Evolutionary conservation across 2,113 vertebrate species (phyloP).

Genomic region (Clupea harengus): DNA sequence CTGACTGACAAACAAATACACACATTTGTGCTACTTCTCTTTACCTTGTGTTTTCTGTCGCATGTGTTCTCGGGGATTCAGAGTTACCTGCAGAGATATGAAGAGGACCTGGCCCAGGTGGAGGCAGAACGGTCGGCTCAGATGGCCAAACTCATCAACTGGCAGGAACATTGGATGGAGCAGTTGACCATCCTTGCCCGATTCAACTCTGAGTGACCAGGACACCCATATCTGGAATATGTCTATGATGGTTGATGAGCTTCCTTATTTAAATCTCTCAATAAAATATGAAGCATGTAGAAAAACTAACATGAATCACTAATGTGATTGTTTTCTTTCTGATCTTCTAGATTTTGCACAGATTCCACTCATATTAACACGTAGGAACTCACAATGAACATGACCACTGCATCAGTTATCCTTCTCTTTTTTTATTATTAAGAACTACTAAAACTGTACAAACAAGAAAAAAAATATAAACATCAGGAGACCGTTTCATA

Average conservation of each 20-base stretch:
- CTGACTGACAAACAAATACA: too few species aligned
- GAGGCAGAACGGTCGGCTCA: slow-evolving; percentile 23
- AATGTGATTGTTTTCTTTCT: too few species aligned
- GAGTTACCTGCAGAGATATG: slow-evolving; percentile 37
- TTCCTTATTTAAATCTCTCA: not conserved
- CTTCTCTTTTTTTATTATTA: not conserved
- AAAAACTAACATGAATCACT: not conserved
- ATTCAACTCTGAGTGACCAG: slow-evolving; percentile 36
- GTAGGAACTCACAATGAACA: too few species aligned
- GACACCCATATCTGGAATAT: not conserved
- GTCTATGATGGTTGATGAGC: not conserved
- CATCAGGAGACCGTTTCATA: not conserved
- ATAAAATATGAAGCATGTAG: not conserved
- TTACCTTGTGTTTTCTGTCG: too few species aligned
- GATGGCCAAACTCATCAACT: slow-evolving; percentile 25
- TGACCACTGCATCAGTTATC: not conserved
- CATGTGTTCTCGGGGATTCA: slow-evolving; percentile 28
- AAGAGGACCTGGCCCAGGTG: slow-evolving; percentile 32
- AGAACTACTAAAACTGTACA: not conserved
- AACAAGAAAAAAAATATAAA: not conserved
- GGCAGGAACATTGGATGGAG: slow-evolving; percentile 47
- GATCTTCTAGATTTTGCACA: too few species aligned
- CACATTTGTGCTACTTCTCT: too few species aligned
- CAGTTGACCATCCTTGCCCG: slow-evolving; percentile 35
- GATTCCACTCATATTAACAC: not conserved